Evolutionary conservation across 2,113 vertebrate species (phyloP).

Genomic region (Origma solitaria): DNA sequence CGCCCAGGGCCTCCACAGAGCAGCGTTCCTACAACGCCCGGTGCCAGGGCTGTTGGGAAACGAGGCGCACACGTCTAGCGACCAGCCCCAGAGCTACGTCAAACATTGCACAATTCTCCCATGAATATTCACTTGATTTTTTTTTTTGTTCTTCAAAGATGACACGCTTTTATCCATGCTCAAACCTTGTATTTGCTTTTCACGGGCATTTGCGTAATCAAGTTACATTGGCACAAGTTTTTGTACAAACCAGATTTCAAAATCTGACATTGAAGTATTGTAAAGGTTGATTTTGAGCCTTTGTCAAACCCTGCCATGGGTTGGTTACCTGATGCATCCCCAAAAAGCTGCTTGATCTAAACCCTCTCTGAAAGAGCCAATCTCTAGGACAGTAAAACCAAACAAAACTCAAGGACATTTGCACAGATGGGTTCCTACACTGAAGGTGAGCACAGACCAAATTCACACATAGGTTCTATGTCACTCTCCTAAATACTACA

Average conservation of each 20-base stretch:
- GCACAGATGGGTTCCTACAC: rapidly evolving
- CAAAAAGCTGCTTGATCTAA: background rate
- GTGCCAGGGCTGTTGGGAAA: background rate
- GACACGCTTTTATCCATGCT: background rate
- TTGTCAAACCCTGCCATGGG: background rate
- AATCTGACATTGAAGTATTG: background rate
- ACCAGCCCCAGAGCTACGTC: background rate
- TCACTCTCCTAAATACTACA: rapidly evolving
- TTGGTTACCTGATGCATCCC: background rate
- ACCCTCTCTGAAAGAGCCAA: background rate
- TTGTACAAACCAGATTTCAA: background rate
- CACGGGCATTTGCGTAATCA: background rate
- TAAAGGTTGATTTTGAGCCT: background rate
- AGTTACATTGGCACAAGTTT: background rate
- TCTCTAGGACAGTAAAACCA: background rate
- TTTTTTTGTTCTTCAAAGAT: background rate
- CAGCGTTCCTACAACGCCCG: background rate
- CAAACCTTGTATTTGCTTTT: background rate
- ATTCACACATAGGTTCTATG: rapidly evolving
- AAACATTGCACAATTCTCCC: background rate
- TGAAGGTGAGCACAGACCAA: rapidly evolving
- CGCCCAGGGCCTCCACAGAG: background rate
- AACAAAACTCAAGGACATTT: background rate
- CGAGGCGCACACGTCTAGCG: background rate
- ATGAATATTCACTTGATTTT: background rate